Conservation (phyloP, 2,888 invertebrate species). For the Melipona beecheii region DNA sequence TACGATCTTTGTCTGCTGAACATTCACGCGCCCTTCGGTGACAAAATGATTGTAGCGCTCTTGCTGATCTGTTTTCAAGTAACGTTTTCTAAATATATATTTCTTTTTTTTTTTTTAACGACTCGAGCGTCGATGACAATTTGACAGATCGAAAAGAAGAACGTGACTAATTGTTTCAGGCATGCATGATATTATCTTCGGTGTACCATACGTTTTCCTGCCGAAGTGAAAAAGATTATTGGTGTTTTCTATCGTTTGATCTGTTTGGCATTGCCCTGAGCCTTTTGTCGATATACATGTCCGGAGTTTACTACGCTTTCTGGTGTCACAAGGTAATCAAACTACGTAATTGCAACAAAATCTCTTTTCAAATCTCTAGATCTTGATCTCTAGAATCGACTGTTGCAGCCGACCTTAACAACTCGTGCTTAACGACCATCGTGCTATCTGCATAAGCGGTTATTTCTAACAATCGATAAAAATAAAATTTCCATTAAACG, state of each 20-base stretch:
- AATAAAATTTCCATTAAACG: background rate
- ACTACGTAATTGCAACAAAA: background rate
- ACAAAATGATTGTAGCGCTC: conserved; percentile 93
- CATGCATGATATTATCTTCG: conserved; percentile 96
- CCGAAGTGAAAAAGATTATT: conserved; percentile 93
- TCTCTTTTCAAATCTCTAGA: background rate
- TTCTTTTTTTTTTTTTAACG: background rate
- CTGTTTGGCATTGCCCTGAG: conserved; percentile 97
- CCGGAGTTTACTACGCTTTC: conserved; percentile 98
- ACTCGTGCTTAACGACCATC: background rate
- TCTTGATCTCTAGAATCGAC: background rate
- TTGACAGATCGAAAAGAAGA: background rate
- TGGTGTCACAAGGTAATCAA: conserved; percentile 94
- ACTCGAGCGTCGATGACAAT: background rate
- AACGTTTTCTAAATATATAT: conserved; percentile 69
- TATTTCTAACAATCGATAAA: background rate
- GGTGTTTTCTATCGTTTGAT: conserved; percentile 95
- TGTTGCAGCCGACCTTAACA: background rate
- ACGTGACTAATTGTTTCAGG: conserved; percentile 86
- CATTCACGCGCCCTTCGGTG: conserved; percentile 91
- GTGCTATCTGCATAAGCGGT: background rate
- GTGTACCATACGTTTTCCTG: conserved; percentile 98
- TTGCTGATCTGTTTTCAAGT: conserved; percentile 95
- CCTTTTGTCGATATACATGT: conserved; percentile 96
- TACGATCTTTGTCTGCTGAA: conserved; percentile 93